Evolutionary conservation across 1,140 invertebrate species (phyloP).

Genomic region (Radopholus similis): DNA sequence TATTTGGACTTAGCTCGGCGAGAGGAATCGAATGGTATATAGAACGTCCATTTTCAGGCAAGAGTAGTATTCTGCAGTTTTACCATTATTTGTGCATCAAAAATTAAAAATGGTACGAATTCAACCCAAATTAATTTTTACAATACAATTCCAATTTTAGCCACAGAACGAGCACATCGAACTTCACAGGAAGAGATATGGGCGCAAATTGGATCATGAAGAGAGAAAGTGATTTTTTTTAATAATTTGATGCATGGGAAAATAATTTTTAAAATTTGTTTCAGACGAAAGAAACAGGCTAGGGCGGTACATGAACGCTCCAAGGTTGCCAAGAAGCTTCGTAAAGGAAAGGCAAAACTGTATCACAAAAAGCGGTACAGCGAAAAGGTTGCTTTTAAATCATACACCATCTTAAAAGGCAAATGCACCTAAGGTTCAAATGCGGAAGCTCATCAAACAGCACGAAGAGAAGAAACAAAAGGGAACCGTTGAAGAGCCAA

Average conservation of each 20-base stretch:
- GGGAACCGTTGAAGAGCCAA: slow-evolving; percentile 73
- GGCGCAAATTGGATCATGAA: slow-evolving; percentile 91
- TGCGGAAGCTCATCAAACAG: slow-evolving; percentile 61
- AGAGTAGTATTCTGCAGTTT: too few relatives aligned
- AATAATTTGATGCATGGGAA: neutral
- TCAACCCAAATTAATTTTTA: slow-evolving; percentile 4
- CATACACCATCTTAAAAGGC: neutral
- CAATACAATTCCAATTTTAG: slow-evolving; percentile 61
- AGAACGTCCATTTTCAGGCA: too few relatives aligned
- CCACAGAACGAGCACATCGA: slow-evolving; percentile 99
- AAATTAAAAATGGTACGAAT: slow-evolving; percentile 35
- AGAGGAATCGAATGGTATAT: too few relatives aligned
- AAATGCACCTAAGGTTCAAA: slow-evolving; percentile 59
- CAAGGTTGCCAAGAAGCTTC: slow-evolving; percentile 80
- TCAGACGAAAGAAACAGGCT: slow-evolving; percentile 83
- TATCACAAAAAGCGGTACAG: slow-evolving; percentile 91
- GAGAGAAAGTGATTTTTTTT: slow-evolving; percentile 71
- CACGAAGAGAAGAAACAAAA: slow-evolving; percentile 70
- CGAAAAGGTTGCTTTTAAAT: slow-evolving; percentile 83
- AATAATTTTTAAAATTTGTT: slow-evolving; percentile 8
- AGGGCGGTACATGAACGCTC: slow-evolving; percentile 83
- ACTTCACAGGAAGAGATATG: slow-evolving; percentile 88
- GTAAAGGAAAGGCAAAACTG: slow-evolving; percentile 94
- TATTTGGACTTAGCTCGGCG: neutral
- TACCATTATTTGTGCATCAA: neutral